Evolutionary conservation across 2,797 vertebrate species (phyloP), one percentile per base, ranked within the genome.

Genomic region (Cheirogaleus major): DNA sequence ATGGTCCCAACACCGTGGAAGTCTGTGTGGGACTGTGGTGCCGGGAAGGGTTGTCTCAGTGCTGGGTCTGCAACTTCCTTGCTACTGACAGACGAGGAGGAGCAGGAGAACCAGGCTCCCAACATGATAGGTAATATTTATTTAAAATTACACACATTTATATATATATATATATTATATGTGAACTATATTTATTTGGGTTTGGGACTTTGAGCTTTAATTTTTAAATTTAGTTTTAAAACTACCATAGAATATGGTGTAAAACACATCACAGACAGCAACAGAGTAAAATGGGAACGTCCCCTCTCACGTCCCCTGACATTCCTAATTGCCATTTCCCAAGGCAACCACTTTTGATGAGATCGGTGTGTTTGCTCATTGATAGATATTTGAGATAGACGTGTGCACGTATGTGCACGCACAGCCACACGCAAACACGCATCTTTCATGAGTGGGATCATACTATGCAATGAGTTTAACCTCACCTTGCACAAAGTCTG

Each of bases 1-100:
- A 14, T 17, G 1, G 0, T 18, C 81, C 41, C 3, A 4, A 32
- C 8, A 32, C 0, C 0, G 9, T 1, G 2, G 7, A 55, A 35
- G 23, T 13, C 45, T 22, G 17, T 6, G 2, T 4, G 15, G 38
- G 10, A 0, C 1, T 2, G 32, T 0, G 12, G 17, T 1, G 20
- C 48, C 2, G 4, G 18, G 32, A 14, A 30, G 38, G 69, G 14
- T 2, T 7, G 0, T 2, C n/a, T 35, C 22, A 15, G 0, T 4
- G 1, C n/a, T 14, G 45, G 4, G 15, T 45, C 6, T 32, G 0
- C 11, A 12, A 38, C 14, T 2, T 11, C 7, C 38, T 17, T 57
- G 3, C 45, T 43, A 8, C 27, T 69, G 50, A 35, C 1, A 35
- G 41, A 55, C 8, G 20, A 48, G 22, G 15, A 61, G 20, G 15